These are phyloP conservation scores for Protonemura montana DNA, from an alignment of 2,888 invertebrate genomes.

Conservation along the genomic window DNA sequence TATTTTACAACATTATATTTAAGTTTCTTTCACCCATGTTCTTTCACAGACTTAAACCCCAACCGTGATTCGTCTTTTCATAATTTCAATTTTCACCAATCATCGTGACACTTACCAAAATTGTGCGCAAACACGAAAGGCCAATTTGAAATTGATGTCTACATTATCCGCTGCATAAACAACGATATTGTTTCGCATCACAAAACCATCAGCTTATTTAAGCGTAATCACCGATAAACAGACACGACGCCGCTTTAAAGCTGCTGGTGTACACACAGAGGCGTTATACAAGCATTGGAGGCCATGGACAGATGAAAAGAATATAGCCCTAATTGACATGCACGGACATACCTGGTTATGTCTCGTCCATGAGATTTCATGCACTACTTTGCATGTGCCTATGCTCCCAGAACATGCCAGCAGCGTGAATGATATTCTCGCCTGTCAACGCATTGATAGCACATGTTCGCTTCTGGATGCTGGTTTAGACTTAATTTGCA, in stretches of 20 bases:
- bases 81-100: neutral
- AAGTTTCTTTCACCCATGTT: neutral
- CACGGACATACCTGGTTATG: conserved; percentile 15
- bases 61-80: neutral
- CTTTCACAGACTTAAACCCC: neutral
- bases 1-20: neutral
- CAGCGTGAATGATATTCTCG: neutral
- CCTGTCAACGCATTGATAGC: conserved; percentile 7
- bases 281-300: neutral
- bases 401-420: neutral
- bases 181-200: neutral
- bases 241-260: neutral
- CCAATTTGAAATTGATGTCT: neutral
- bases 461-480: neutral
- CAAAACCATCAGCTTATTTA: neutral
- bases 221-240: neutral
- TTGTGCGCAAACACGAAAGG: neutral
- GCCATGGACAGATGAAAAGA: neutral
- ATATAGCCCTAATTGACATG: conserved; percentile 14
- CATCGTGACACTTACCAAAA: neutral
- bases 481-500: neutral
- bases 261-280: neutral
- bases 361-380: neutral
- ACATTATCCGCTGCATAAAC: neutral
- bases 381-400: neutral